Base-by-base conservation (phyloP, 23 tunicate genomes). In the Botrylloides violaceus region DNA sequence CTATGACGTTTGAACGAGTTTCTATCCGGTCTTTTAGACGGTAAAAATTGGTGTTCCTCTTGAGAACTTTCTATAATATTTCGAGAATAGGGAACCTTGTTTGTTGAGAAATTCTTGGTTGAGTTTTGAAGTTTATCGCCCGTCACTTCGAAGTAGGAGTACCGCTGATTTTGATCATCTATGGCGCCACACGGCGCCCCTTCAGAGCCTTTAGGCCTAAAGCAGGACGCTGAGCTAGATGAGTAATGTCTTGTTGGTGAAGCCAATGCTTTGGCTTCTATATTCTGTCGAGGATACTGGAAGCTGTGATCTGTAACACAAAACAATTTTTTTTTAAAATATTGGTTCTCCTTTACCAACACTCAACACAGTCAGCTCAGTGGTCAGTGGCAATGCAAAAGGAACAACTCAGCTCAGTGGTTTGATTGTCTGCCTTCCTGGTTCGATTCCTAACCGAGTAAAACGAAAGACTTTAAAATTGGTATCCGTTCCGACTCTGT, bases 191-290 rank as follows among this genome's bases (percentile, higher is more conserved):
- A 43, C 53, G 53, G 53, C 53, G 53, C 53, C 53, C 53, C 53
- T 43, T 43, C 53, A 43, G 53, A 43, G 53, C 53, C 53, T 43
- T 43, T 43, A 43, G 53, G 53, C 53, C 53, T 43, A 43, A 43
- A 43, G 53, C 53, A 7, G 53, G 53, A 43, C 53, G 53, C 53
- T 43, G 53, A 43, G 53, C 53, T 43, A 43, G 53, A 7, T 9
- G 53, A 43, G 53, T 7, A 43, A 43, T 43, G 53, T 43, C 53
- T 9, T 15, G 53, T 7, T 15, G 53, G 53, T 15, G 53, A 43
- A 43, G 53, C 53, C 53, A 43, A 43, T 43, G 53, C 15, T 43
- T 43, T 43, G 53, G 53, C 53, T 15, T 43, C 53, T 9, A 43
- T 43, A 43, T 43, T 15, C 53, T 43, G 53, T n/a, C n/a, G n/a